Conservation (phyloP, 2,888 invertebrate species). For the Tanytarsus gracilentus region DNA sequence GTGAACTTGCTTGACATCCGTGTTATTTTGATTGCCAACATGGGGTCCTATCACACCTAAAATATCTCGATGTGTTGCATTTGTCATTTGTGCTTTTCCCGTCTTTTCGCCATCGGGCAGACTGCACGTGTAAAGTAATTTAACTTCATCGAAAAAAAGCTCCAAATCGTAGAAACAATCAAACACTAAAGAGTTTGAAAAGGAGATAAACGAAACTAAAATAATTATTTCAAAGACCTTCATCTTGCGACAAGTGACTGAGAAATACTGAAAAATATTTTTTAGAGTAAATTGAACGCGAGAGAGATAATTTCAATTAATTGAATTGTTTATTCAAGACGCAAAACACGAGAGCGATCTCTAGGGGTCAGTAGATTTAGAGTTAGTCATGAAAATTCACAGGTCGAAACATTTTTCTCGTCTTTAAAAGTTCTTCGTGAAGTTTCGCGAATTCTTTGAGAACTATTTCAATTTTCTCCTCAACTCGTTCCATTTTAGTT, state of each 20-base stretch:
- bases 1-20: constrained; percentile 14
- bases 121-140: constrained; percentile 11
- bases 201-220: neutral
- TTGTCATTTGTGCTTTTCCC: constrained; percentile 1
- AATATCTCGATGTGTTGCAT: neutral
- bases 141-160: constrained; percentile 16
- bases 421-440: too few species aligned
- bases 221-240: neutral
- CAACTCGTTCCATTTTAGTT: neutral
- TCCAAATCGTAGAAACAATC: constrained; percentile 16
- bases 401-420: too few species aligned
- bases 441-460: too few species aligned
- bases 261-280: neutral
- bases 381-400: too few species aligned
- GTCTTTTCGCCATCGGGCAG: too few species aligned
- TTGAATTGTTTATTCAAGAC: too few species aligned
- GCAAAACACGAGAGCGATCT: too few species aligned
- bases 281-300: neutral
- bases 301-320: neutral
- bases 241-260: too few species aligned
- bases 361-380: too few species aligned
- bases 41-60: neutral
- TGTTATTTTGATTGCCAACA: neutral
- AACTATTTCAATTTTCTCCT: neutral
- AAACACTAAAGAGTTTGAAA: neutral